These are phyloP conservation scores for Anoplius nigerrimus DNA, from an alignment of 2,888 invertebrate species.

Conservation along the genomic window DNA sequence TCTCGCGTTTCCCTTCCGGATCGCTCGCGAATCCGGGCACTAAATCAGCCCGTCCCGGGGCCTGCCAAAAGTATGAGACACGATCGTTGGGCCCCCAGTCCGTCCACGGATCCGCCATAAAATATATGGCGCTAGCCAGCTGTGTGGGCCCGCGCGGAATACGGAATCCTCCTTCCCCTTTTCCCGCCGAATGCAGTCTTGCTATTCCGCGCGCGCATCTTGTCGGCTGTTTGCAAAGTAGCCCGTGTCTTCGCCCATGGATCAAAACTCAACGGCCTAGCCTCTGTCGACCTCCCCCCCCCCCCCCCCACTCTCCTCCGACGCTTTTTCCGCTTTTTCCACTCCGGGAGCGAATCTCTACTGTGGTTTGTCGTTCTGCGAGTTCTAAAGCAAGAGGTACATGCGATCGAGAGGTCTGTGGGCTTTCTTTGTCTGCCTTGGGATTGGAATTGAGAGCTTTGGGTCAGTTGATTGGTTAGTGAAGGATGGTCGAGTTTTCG, in stretches of 20 bases:
- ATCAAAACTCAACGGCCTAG: slow-evolving; percentile 26
- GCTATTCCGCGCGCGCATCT: slow-evolving; percentile 12
- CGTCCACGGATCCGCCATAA: slow-evolving; percentile 49
- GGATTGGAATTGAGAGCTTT: too few relatives aligned
- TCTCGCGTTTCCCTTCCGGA: too few relatives aligned
- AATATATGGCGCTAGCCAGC: slow-evolving; percentile 49
- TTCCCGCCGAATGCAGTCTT: slow-evolving; percentile 29
- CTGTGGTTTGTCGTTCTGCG: not conserved
- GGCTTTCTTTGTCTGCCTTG: too few relatives aligned
- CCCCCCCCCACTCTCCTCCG: too few relatives aligned
- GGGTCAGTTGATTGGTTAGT: too few relatives aligned
- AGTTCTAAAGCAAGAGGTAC: not conserved
- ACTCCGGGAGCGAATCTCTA: not conserved
- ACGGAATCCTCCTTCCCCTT: slow-evolving; percentile 36
- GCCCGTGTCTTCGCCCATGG: slow-evolving; percentile 16
- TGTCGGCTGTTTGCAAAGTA: slow-evolving; percentile 12
- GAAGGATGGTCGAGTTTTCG: too few relatives aligned
- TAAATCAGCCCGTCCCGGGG: too few relatives aligned
- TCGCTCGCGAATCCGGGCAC: too few relatives aligned
- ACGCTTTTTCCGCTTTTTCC: too few relatives aligned
- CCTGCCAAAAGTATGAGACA: too few relatives aligned
- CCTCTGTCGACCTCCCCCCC: not conserved
- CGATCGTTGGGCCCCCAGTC: slow-evolving; percentile 18
- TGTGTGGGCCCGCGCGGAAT: slow-evolving; percentile 38
- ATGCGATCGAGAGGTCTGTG: too few relatives aligned